Base-by-base conservation (phyloP, 1,140 invertebrate genomes). In the Drosophila repleta region DNA sequence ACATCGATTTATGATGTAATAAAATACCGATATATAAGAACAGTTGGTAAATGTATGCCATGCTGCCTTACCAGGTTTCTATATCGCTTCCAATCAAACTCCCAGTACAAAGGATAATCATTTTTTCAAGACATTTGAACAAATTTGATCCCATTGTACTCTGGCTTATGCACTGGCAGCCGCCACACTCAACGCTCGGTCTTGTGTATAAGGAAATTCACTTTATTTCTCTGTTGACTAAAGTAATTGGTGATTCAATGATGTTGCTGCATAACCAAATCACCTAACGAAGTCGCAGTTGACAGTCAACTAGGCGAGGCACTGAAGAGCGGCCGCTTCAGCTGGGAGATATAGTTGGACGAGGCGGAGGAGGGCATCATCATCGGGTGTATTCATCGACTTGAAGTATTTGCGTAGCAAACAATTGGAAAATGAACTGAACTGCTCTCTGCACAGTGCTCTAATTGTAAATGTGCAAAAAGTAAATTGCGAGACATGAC, bases 171-270 rank as follows among this genome's bases (percentile, higher is more conserved):
- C 57, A 62, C 35, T 56, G 18, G 48, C 39, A n/a, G 56, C 17
- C 58, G 43, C 76, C 74, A 77, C 74, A 81, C 82, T 85, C 70
- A 66, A 87, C 61, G 60, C 46, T 71, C 55, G 68, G 56, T 60
- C 57, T 80, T 76, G 78, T 87, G 81, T 87, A 77, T 83, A 89
- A 88, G 83, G 83, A 88, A 88, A 88, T 88, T 88, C 63, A 76
- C 76, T 88, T 88, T 79, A 82, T 83, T 88, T 66, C 79, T 83
- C 79, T 88, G 83, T 88, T 88, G 83, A 88, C 83, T 88, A 79
- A 83, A 88, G 83, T 88, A 88, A 89, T 88, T 88, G 83, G 83
- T 88, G 83, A 88, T 88, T 88, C 88, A 88, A 88, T 88, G 83
- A 88, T 88, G 83, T 88, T 88, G 83, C 83, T 88, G 83, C 83